A percentile compares a stretch with the other conserved stretches of the same genome.
These are phyloP conservation scores for Sminthurinus signatus DNA, from an alignment of 1,140 invertebrate genomes.

Conservation along the genomic window DNA sequence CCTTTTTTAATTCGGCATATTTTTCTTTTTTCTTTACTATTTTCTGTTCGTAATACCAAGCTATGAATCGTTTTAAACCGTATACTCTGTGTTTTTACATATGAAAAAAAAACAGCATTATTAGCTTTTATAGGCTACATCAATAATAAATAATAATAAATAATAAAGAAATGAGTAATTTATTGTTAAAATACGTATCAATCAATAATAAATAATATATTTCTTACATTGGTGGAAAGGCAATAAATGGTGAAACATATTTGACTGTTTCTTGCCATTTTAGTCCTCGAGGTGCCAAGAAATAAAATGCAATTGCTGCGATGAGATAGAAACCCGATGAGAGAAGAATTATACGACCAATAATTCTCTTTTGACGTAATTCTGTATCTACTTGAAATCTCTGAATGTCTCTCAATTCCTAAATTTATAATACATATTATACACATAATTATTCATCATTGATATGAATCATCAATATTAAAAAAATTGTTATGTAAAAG, in stretches of 20 bases:
- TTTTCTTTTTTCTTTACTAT: constrained; percentile 71
- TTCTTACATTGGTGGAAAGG: constrained; percentile 76
- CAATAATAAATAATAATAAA: constrained; percentile 19
- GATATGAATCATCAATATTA: constrained; percentile 25
- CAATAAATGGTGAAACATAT: constrained; percentile 63
- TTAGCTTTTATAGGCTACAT: constrained; percentile 33
- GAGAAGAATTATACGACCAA: constrained; percentile 69
- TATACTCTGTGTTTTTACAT: constrained; percentile 77
- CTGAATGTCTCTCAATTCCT: constrained; percentile 73
- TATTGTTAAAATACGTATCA: constrained; percentile 17
- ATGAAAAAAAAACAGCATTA: constrained; percentile 44
- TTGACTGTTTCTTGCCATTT: constrained; percentile 59
- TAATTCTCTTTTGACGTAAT: constrained; percentile 67
- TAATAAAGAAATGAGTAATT: constrained; percentile 26
- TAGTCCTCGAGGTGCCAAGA: constrained; percentile 55
- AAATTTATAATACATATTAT: constrained; percentile 33
- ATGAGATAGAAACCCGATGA: constrained; percentile 73
- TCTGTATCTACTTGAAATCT: constrained; percentile 70
- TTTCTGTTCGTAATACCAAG: constrained; percentile 81
- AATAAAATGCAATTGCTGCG: constrained; percentile 66
- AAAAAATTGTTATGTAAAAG: constrained; percentile 11
- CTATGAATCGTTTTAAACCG: constrained; percentile 65
- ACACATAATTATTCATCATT: constrained; percentile 28
- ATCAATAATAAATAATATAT: too few species aligned
- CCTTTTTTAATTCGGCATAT: constrained; percentile 62